phyloP scores from a whole-genome alignment of 2,113 vertebrate species.

The Bucco capensis region DNA sequence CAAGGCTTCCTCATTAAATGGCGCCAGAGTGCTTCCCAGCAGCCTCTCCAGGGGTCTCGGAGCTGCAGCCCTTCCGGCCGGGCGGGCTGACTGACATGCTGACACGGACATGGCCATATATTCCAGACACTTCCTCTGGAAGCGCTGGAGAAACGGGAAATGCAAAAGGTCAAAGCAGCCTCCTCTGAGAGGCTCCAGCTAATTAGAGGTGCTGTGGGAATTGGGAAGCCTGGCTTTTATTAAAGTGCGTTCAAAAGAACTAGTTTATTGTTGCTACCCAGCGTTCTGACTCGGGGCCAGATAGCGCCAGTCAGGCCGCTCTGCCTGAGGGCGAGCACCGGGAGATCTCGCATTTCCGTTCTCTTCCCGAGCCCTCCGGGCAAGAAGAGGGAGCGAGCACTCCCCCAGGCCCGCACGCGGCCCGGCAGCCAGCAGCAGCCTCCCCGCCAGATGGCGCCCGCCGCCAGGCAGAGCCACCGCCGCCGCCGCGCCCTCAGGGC shows the following conservation, averaged over 20 bases:
- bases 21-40: accelerated
- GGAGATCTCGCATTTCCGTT: accelerated
- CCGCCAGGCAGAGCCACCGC: background rate
- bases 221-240: background rate
- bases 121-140: background rate
- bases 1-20: background rate
- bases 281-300: accelerated
- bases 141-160: background rate
- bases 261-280: background rate
- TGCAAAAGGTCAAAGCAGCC: background rate
- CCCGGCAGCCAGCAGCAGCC: background rate
- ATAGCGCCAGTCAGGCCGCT: background rate
- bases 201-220: background rate
- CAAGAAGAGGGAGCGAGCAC: no score
- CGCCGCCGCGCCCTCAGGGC: background rate
- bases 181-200: background rate
- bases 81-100: no score
- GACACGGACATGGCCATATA: accelerated
- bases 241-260: background rate
- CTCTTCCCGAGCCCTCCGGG: no score
- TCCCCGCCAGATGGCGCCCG: slow-evolving; percentile 35
- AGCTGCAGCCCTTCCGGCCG: no score
- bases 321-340: background rate
- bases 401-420: no score
- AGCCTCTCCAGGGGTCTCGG: background rate